Evolutionary conservation across 2,113 vertebrate species (phyloP).

Genomic region (Zosterops hypoxanthus): DNA sequence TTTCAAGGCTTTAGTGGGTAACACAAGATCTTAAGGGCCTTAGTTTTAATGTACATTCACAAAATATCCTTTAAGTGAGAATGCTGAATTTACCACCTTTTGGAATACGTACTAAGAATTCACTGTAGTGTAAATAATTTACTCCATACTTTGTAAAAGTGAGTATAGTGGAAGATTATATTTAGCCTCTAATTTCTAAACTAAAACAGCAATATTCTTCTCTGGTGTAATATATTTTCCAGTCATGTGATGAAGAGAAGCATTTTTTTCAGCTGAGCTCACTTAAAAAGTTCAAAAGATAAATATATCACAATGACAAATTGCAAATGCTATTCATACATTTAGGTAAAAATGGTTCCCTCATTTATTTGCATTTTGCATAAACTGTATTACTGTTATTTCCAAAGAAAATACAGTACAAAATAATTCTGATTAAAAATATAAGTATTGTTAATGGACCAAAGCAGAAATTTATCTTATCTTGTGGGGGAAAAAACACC

Average conservation of each 20-base stretch:
- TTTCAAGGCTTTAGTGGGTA: neutral
- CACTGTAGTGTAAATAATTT: conserved; percentile 57
- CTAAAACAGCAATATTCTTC: conserved; percentile 46
- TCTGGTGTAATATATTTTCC: conserved; percentile 65
- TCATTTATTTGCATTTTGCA: conserved; percentile 71
- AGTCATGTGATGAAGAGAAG: conserved; percentile 61
- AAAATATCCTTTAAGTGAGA: neutral
- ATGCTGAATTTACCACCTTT: conserved; percentile 37
- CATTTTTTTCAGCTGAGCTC: conserved; percentile 65
- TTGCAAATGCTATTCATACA: conserved; percentile 64
- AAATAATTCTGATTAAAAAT: conserved; percentile 72
- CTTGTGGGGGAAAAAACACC: neutral
- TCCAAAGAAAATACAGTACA: conserved; percentile 71
- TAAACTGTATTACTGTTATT: conserved; percentile 63
- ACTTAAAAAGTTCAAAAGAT: conserved; percentile 73
- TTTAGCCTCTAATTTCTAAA: conserved; percentile 56
- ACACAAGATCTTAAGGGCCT: neutral
- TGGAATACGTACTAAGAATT: conserved; percentile 20
- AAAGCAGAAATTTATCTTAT: conserved; percentile 66
- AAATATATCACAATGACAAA: conserved; percentile 73
- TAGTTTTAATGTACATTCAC: neutral
- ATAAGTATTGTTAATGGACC: conserved; percentile 63
- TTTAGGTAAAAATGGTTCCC: conserved; percentile 55
- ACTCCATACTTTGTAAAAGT: conserved; percentile 25
- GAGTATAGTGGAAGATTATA: conserved; percentile 67